Conservation (phyloP, 1,140 invertebrate genomes). For the Panagrolaimus sp. region DNA sequence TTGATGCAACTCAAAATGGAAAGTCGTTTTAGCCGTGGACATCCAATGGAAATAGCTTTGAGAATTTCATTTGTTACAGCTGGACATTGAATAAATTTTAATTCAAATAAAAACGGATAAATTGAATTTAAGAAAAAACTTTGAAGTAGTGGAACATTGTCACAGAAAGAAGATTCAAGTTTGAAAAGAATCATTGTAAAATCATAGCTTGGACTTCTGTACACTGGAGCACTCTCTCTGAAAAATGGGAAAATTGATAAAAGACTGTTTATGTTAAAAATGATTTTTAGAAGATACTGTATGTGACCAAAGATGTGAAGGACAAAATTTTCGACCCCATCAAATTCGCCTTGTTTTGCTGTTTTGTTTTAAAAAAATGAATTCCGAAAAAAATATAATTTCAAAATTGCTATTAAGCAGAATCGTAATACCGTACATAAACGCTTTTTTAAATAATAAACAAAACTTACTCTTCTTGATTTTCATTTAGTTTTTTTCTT, state of each 20-base stretch:
- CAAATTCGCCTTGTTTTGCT: too few species aligned
- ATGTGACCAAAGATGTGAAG: too few species aligned
- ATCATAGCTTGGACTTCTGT: not conserved
- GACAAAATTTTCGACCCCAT: too few species aligned
- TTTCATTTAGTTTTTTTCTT: not conserved
- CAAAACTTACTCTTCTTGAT: not conserved
- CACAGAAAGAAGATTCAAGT: conserved; percentile 9
- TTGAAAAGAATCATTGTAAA: conserved; percentile 2
- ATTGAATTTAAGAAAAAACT: not conserved
- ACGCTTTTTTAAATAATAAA: too few species aligned
- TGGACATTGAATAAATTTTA: conserved; percentile 7
- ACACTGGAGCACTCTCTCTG: not conserved
- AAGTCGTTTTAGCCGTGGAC: not conserved
- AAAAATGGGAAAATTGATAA: not conserved
- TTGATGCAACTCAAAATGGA: not conserved
- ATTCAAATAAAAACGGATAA: conserved; percentile 4
- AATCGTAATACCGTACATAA: too few species aligned
- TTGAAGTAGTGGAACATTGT: not conserved
- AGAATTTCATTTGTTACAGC: conserved; percentile 9
- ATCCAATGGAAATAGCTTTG: not conserved
- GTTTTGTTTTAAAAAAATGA: too few species aligned
- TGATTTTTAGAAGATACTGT: too few species aligned
- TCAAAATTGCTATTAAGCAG: too few species aligned
- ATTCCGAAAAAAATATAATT: too few species aligned
- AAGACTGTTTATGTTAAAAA: too few species aligned